Evolutionary conservation across 2,797 vertebrate species (phyloP).

Genomic region (Apodemus agrarius): DNA sequence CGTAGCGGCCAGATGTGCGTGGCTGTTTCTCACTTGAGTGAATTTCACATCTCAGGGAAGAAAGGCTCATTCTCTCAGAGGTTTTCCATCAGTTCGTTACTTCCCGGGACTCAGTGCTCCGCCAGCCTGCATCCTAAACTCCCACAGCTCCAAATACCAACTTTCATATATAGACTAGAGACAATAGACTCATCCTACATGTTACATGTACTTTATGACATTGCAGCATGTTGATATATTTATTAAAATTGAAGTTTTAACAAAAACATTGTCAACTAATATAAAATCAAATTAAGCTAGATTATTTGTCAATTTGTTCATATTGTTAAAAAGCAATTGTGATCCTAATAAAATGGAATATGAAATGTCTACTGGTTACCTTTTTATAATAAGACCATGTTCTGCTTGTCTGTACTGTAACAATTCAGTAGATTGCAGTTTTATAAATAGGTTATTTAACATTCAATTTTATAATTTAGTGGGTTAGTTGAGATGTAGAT

Average conservation of each 20-base stretch:
- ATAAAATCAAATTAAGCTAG: slow-evolving; percentile 29
- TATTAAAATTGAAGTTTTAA: slow-evolving; percentile 20
- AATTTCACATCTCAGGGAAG: not conserved
- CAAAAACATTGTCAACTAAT: not conserved
- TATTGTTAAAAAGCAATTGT: not conserved
- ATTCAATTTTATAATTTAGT: slow-evolving; percentile 33
- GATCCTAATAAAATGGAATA: slow-evolving; percentile 19
- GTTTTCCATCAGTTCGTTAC: not conserved
- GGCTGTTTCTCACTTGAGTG: not conserved
- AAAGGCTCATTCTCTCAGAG: not conserved
- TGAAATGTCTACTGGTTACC: not conserved
- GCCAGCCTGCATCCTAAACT: not conserved
- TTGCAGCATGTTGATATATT: not conserved
- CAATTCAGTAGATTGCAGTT: not conserved
- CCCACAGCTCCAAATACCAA: not conserved
- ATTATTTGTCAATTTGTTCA: not conserved
- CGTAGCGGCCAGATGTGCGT: not conserved
- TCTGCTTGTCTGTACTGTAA: not conserved
- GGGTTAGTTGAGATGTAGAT: slow-evolving; percentile 18
- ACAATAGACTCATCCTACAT: not conserved
- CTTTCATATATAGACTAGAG: not conserved
- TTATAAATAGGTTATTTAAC: not conserved
- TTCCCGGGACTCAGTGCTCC: not conserved
- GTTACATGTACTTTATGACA: not conserved
- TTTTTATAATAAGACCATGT: not conserved